phyloP scores from a whole-genome alignment of 2,113 vertebrate genomes.

The Hylia prasina region DNA sequence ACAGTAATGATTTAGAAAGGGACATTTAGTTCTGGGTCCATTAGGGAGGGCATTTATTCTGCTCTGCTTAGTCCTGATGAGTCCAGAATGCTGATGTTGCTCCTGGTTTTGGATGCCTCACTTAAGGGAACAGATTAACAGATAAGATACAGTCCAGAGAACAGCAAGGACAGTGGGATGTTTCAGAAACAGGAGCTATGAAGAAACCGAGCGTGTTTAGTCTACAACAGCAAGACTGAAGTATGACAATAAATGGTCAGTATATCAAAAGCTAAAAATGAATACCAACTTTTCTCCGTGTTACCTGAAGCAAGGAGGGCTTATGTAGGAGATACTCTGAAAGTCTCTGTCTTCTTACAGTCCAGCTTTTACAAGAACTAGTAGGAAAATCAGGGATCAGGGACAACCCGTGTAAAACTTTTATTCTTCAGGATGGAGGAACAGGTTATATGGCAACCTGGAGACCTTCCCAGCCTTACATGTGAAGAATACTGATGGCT shows the following conservation, averaged over 20 bases:
- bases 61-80: background rate
- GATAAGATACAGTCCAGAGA: background rate
- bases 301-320: background rate
- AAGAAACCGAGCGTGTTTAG: background rate
- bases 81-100: background rate
- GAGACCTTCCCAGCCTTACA: background rate
- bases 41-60: background rate
- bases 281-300: background rate
- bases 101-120: background rate
- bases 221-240: background rate
- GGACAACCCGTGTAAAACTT: background rate
- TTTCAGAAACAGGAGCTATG: background rate
- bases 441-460: background rate
- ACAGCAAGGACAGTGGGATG: background rate
- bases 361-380: background rate
- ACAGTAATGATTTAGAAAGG: background rate
- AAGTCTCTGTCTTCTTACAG: background rate
- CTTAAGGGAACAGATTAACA: background rate
- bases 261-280: background rate
- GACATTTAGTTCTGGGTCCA: background rate
- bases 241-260: background rate
- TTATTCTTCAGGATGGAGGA: background rate
- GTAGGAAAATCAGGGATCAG: background rate
- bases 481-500: background rate
- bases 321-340: background rate